A percentile compares a stretch with the other conserved stretches of the same genome.
These are phyloP conservation scores for Lepus oiostolus DNA, from an alignment of 2,797 vertebrate genomes.

Conservation along the genomic window DNA sequence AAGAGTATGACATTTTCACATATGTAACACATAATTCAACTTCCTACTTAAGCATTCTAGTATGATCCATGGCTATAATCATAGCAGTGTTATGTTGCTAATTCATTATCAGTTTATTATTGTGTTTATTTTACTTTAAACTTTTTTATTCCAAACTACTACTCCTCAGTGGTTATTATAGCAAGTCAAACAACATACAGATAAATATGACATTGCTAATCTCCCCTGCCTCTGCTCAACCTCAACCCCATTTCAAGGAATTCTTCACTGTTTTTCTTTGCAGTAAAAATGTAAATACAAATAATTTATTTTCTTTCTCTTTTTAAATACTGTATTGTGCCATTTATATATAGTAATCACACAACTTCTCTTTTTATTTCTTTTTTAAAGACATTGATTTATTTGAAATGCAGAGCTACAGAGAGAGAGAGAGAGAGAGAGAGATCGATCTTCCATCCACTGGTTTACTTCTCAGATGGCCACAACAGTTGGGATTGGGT, in stretches of 20 bases:
- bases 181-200: not conserved
- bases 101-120: not conserved
- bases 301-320: not conserved
- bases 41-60: not conserved
- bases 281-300: not conserved
- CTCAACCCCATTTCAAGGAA: not conserved
- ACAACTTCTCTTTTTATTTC: not conserved
- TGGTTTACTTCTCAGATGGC: no score
- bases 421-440: no score
- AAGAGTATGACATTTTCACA: slow-evolving; percentile 1
- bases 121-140: not conserved
- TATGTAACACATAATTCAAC: not conserved
- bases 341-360: not conserved
- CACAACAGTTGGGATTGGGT: no score
- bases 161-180: not conserved
- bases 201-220: not conserved
- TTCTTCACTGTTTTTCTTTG: not conserved
- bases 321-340: not conserved
- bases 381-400: not conserved
- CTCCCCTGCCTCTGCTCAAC: not conserved
- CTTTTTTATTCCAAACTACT: not conserved
- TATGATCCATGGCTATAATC: not conserved
- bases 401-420: no score
- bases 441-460: no score
- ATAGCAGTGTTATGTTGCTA: not conserved